A percentile compares a stretch with the other conserved stretches of the same genome.
Evolutionary conservation across 2,113 vertebrate species (phyloP).

Genomic region (Cnemophilus loriae): DNA sequence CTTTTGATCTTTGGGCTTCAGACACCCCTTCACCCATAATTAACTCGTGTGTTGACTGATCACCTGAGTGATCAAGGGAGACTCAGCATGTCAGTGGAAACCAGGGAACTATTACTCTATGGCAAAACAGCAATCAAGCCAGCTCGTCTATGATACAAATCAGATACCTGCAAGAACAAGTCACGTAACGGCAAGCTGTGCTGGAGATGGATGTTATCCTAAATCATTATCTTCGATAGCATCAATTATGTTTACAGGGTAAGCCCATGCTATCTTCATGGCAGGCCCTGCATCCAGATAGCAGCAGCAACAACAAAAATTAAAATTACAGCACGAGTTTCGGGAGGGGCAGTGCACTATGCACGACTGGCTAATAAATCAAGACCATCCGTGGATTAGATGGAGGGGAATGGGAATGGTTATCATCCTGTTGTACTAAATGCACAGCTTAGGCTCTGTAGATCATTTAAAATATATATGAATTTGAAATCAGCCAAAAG

Average conservation of each 20-base stretch:
- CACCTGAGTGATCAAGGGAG: constrained; percentile 46
- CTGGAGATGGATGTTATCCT: constrained; percentile 53
- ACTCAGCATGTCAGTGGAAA: constrained; percentile 33
- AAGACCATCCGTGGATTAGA: constrained; percentile 11
- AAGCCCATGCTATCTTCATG: constrained; percentile 31
- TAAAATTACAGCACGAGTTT: constrained; percentile 34
- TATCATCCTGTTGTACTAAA: constrained; percentile 41
- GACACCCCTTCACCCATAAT: constrained; percentile 47
- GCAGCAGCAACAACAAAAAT: constrained; percentile 25
- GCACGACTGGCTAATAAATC: constrained; percentile 29
- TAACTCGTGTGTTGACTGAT: constrained; percentile 60
- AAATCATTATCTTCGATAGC: constrained; percentile 54
- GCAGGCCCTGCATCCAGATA: not conserved
- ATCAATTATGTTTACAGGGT: constrained; percentile 47
- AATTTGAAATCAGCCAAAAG: constrained; percentile 48
- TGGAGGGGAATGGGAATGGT: constrained; percentile 39
- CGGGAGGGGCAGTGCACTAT: not conserved
- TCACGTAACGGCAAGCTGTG: constrained; percentile 10
- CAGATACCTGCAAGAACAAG: constrained; percentile 50
- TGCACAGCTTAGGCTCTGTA: not conserved
- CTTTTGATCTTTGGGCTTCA: constrained; percentile 52
- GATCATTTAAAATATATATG: constrained; percentile 21
- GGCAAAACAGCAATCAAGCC: constrained; percentile 47
- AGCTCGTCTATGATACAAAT: constrained; percentile 43
- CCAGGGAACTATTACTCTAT: constrained; percentile 40